Conservation (phyloP, 2,888 invertebrate genomes). For the Caenorhabditis uteleia region DNA sequence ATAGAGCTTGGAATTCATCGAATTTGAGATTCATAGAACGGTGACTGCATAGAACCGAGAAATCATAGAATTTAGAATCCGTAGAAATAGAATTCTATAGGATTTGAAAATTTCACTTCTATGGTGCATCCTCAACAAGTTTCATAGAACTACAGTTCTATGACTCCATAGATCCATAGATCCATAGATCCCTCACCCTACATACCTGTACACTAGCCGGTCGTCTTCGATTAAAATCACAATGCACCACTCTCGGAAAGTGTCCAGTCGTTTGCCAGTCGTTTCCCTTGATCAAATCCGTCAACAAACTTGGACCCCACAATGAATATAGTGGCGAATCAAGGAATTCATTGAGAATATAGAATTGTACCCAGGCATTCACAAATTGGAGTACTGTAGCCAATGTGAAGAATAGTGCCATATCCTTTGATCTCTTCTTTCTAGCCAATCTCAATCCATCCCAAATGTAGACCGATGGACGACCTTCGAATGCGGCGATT, state of each 20-base stretch:
- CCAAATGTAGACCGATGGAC: conserved; percentile 65
- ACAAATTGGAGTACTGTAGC: conserved; percentile 55
- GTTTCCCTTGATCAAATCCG: conserved; percentile 58
- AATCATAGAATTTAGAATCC: too few species aligned
- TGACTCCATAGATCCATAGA: too few species aligned
- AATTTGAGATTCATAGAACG: too few species aligned
- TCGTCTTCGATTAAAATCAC: conserved; percentile 64
- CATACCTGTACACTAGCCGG: conserved; percentile 63
- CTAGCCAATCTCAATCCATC: conserved; percentile 65
- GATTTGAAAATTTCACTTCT: too few species aligned
- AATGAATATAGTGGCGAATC: conserved; percentile 59
- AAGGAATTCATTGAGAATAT: conserved; percentile 61
- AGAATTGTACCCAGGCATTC: conserved; percentile 58
- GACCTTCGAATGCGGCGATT: conserved; percentile 54
- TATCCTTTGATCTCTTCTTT: conserved; percentile 50
- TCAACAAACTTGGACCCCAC: conserved; percentile 61
- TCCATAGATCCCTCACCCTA: too few species aligned
- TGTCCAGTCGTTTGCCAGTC: conserved; percentile 68
- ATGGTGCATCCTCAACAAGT: too few species aligned
- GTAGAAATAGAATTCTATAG: too few species aligned
- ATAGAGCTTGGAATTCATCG: too few species aligned
- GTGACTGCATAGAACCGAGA: too few species aligned
- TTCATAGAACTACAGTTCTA: not conserved
- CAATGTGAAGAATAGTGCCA: conserved; percentile 60
- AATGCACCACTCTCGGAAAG: conserved; percentile 67